phyloP scores from a whole-genome alignment of 2,797 vertebrate genomes.

The Molossus molossus region DNA sequence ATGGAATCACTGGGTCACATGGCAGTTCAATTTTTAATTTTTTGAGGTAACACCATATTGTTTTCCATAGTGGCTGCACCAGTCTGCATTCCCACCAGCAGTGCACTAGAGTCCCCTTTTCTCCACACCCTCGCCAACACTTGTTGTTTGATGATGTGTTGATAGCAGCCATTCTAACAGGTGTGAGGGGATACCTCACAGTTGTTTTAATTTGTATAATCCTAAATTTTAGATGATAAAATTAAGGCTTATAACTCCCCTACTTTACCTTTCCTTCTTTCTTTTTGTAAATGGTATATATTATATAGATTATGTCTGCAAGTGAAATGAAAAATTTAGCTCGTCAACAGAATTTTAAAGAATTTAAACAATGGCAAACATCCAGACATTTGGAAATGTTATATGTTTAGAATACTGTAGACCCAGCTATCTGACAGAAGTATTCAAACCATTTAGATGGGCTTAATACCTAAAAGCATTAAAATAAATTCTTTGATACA shows the following conservation, averaged over 20 bases:
- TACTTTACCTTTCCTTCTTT: background rate
- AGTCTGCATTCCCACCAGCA: too few relatives aligned
- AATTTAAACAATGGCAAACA: conserved; percentile 1
- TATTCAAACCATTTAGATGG: background rate
- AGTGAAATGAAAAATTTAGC: background rate
- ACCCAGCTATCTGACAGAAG: background rate
- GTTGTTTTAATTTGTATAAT: too few relatives aligned
- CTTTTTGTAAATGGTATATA: background rate
- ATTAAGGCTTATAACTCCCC: background rate
- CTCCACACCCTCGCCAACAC: too few relatives aligned
- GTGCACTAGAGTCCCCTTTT: too few relatives aligned
- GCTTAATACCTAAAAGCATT: conserved; percentile 13
- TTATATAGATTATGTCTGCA: background rate
- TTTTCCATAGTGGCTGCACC: too few relatives aligned
- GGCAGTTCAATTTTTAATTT: too few relatives aligned
- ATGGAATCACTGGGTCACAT: too few relatives aligned
- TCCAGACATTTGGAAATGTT: background rate
- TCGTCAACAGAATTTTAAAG: background rate
- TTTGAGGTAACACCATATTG: too few relatives aligned
- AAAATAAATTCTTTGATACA: conserved; percentile 8
- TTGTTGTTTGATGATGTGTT: too few relatives aligned
- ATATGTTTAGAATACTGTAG: background rate
- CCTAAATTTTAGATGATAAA: background rate
- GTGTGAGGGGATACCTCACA: too few relatives aligned
- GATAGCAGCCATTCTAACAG: too few relatives aligned